These are phyloP conservation scores for Drosophila mojavensis DNA, from an alignment of 1,140 invertebrate species.

Conservation along the genomic window DNA sequence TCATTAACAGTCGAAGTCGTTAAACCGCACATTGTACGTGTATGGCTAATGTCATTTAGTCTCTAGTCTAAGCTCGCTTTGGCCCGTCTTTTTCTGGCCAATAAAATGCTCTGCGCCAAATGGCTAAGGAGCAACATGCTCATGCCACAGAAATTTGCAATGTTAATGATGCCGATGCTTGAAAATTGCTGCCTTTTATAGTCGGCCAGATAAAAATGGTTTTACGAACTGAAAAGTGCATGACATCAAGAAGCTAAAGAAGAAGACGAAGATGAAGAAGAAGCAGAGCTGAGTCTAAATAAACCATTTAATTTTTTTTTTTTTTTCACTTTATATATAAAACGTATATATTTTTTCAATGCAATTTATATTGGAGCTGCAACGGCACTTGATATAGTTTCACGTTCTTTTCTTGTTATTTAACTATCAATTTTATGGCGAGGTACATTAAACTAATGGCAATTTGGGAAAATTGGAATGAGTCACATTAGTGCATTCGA, in stretches of 20 bases:
- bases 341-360: neutral
- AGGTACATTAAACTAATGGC: too few species aligned
- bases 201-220: slow-evolving; percentile 30
- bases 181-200: slow-evolving; percentile 38
- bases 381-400: neutral
- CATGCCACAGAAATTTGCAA: slow-evolving; percentile 39
- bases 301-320: neutral
- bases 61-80: slow-evolving; percentile 3
- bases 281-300: neutral
- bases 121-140: slow-evolving; percentile 19
- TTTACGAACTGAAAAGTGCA: slow-evolving; percentile 43
- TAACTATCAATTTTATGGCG: too few species aligned
- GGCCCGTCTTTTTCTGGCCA: slow-evolving; percentile 29
- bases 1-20: slow-evolving; percentile 79
- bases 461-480: too few species aligned
- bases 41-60: slow-evolving; percentile 58
- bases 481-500: too few species aligned
- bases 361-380: neutral
- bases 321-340: neutral
- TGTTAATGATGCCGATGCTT: slow-evolving; percentile 44
- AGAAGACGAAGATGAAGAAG: neutral
- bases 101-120: slow-evolving; percentile 52
- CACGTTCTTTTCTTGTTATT: neutral
- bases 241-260: neutral
- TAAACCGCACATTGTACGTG: slow-evolving; percentile 67